Evolutionary conservation across 2,888 invertebrate genomes (phyloP), one percentile per base, ranked within the genome.

Genomic region (Pecten maximus): DNA sequence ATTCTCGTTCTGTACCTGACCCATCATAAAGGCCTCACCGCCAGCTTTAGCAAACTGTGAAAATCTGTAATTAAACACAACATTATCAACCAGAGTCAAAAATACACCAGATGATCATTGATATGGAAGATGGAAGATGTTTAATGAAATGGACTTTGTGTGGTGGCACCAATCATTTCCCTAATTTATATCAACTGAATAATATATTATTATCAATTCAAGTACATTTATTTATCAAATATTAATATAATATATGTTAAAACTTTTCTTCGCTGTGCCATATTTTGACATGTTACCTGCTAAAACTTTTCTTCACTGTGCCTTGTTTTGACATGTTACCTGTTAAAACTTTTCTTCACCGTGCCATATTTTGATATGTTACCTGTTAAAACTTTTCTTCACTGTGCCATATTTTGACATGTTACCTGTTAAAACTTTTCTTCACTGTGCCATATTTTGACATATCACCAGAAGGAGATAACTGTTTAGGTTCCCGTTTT

Each of bases 41-140:
- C 96, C 96, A 39, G 95, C 94, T 90, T 96, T 96, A 50, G 95
- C 95, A 94, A 96, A 96, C 60, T 93, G 94, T 19, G 96, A 96
- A 92, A 96, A 96, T 92, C 96, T 95, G 40, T 28, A n/a, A 44
- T 44, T 10, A 88, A n/a, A 54, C 35, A 54, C 40, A 74, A 28
- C 16, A 19, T 88, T 48, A 88, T 3, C 16, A 87, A 35, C 40
- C 3, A 10, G 23, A 87, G n/a, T n/a, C n/a, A n/a, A 89, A 60
- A 2, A 2, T 23, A 89, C 54, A 23, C 23, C 88, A 88, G 23
- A 40, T 4, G 16, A 23, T 88, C 15, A 50, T 50, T 28, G 39
- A n/a, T 28, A n/a, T 44, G 23, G 19, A 35, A 60, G 54, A 40
- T 88, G 39, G 28, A 86, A 86, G 15, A 86, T 19, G 6, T n/a